A percentile compares a stretch with the other conserved stretches of the same genome.
Conservation (phyloP, 92 coral and sea anemone species). For the Actinostola sp. region DNA sequence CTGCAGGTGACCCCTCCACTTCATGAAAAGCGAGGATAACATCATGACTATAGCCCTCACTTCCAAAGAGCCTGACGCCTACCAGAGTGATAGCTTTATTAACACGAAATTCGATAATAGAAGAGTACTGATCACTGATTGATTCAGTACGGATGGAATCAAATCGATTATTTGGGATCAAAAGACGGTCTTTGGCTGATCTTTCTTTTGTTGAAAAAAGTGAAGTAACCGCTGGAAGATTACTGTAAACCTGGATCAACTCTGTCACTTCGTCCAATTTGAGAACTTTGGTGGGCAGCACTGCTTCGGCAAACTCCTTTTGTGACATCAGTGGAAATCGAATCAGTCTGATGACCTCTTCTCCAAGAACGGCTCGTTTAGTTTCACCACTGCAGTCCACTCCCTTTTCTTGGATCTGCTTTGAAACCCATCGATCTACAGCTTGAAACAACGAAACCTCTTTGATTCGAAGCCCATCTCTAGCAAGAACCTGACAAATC, state of each 20-base stretch:
- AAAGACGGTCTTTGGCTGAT: background rate
- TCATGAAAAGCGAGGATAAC: background rate
- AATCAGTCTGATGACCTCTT: slow-evolving; percentile 22
- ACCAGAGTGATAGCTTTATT: background rate
- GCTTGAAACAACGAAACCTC: slow-evolving; percentile 68
- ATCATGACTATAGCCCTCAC: background rate
- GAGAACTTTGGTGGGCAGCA: slow-evolving; percentile 22
- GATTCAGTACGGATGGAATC: background rate
- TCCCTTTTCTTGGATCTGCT: slow-evolving; percentile 33
- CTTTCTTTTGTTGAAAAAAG: background rate
- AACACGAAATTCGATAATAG: background rate
- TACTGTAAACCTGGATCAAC: slow-evolving; percentile 20
- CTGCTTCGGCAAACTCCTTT: slow-evolving; percentile 44
- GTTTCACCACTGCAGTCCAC: slow-evolving; percentile 22
- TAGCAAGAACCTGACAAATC: slow-evolving; percentile 51
- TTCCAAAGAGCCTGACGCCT: slow-evolving; percentile 5
- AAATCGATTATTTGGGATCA: background rate
- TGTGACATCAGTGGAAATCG: slow-evolving; percentile 55
- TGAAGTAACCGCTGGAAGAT: background rate
- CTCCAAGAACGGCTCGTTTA: slow-evolving; percentile 42
- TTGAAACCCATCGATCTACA: slow-evolving; percentile 62
- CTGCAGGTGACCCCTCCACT: background rate
- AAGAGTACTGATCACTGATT: background rate
- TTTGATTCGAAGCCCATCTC: slow-evolving; percentile 59
- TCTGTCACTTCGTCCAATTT: slow-evolving; percentile 23